Conservation (phyloP, 2,113 vertebrate species). For the Leptosomus discolor region DNA sequence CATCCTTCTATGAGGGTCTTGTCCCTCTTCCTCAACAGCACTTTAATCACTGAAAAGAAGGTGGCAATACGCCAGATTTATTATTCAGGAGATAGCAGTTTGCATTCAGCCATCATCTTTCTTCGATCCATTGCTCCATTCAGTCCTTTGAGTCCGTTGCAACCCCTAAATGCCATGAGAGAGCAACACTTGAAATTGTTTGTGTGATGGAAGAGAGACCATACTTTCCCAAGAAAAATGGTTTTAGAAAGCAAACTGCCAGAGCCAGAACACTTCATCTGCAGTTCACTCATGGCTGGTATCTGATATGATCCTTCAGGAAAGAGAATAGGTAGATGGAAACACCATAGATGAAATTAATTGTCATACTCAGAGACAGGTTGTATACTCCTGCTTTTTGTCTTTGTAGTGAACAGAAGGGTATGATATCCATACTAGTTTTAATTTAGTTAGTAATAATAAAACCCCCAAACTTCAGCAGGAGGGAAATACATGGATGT, state of each 20-base stretch:
- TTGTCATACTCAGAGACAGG: not conserved
- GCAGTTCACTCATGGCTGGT: not conserved
- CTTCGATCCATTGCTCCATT: not conserved
- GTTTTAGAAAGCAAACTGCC: not conserved
- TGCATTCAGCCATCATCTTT: not conserved
- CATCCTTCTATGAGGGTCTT: not conserved
- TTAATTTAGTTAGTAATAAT: not conserved
- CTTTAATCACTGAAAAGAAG: not conserved
- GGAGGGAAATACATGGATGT: not conserved
- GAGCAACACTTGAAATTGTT: not conserved
- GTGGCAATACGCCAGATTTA: not conserved
- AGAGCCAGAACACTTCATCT: not conserved
- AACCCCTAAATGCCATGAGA: not conserved
- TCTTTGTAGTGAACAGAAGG: not conserved
- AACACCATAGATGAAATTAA: not conserved
- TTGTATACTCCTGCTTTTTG: not conserved
- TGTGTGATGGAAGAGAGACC: not conserved
- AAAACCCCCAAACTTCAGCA: not conserved
- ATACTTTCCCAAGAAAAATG: not conserved
- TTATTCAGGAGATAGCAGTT: not conserved
- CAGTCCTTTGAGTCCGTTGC: not conserved
- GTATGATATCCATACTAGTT: not conserved
- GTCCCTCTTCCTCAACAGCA: not conserved
- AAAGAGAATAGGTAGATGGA: not conserved
- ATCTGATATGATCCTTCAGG: not conserved